A percentile compares a stretch with the other conserved stretches of the same genome.
Evolutionary conservation across 2,113 vertebrate genomes (phyloP).

Genomic region (Takifugu flavidus): DNA sequence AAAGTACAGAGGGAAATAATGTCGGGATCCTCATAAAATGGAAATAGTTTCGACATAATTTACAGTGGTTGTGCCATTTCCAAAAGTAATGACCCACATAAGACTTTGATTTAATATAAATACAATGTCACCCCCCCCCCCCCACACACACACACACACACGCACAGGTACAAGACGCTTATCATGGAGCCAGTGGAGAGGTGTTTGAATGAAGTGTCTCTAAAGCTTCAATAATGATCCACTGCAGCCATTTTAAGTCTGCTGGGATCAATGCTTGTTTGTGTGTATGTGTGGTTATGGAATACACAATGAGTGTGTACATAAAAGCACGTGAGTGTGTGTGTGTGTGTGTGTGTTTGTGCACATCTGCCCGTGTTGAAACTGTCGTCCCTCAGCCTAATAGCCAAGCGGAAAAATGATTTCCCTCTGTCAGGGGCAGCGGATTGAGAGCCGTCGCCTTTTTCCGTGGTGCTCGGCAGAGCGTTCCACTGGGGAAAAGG

Average conservation of each 20-base stretch:
- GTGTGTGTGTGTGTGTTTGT: conserved; percentile 2
- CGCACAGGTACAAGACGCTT: conserved; percentile 9
- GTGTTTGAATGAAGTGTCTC: conserved; percentile 39
- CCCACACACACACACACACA: conserved; percentile 16
- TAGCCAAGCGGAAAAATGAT: conserved; percentile 35
- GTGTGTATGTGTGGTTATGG: conserved; percentile 11
- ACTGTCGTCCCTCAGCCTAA: conserved; percentile 28
- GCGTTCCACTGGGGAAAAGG: not conserved
- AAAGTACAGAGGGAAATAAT: too few species aligned
- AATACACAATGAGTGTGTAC: conserved; percentile 7
- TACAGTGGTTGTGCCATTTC: too few species aligned
- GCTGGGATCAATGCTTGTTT: conserved; percentile 15
- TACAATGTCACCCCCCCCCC: not conserved
- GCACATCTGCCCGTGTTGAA: conserved; percentile 7
- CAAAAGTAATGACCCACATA: too few species aligned
- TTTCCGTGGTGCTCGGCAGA: conserved; percentile 28
- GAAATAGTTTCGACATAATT: too few species aligned
- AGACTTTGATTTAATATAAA: too few species aligned
- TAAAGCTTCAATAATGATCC: conserved; percentile 48
- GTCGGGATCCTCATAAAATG: too few species aligned
- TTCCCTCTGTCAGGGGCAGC: conserved; percentile 16
- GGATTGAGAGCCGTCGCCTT: conserved; percentile 23
- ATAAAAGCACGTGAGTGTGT: not conserved
- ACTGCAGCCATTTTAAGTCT: conserved; percentile 17
- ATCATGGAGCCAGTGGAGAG: conserved; percentile 41